Evolutionary conservation across 2,888 invertebrate species (phyloP).

Genomic region (Syrista parreyssii): DNA sequence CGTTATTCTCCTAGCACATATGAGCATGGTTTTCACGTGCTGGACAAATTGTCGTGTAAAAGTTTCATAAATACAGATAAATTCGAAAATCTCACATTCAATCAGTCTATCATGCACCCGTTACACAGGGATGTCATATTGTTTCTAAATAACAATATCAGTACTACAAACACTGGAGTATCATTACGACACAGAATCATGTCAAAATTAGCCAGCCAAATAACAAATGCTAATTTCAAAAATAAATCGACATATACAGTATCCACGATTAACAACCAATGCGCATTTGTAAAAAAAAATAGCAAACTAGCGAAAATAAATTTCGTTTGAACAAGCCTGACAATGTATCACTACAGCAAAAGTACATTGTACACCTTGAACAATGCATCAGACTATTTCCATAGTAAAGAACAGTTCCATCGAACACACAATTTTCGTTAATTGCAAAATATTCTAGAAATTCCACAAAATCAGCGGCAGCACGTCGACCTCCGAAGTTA

Average conservation of each 20-base stretch:
- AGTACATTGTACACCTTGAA: background rate
- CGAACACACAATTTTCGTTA: background rate
- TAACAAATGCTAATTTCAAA: background rate
- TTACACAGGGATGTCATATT: background rate
- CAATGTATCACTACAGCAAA: background rate
- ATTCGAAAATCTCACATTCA: background rate
- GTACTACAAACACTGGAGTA: background rate
- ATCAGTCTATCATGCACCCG: background rate
- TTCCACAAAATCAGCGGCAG: background rate
- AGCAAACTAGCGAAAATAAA: background rate
- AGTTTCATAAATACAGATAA: conserved; percentile 3
- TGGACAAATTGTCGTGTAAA: background rate
- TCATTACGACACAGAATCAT: background rate
- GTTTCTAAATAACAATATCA: background rate
- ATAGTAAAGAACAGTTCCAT: background rate
- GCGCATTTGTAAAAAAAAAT: background rate
- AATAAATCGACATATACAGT: background rate
- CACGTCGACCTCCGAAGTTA: background rate
- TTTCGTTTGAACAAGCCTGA: background rate
- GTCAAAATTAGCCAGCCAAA: background rate
- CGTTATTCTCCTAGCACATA: background rate
- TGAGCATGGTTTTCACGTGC: background rate
- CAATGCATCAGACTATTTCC: background rate
- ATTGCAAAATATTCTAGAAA: background rate
- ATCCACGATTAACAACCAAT: background rate